A percentile compares a stretch with the other conserved stretches of the same genome.
These are phyloP conservation scores for Mesodorylaimus sp. DNA, from an alignment of 2,888 invertebrate species.

Conservation along the genomic window DNA sequence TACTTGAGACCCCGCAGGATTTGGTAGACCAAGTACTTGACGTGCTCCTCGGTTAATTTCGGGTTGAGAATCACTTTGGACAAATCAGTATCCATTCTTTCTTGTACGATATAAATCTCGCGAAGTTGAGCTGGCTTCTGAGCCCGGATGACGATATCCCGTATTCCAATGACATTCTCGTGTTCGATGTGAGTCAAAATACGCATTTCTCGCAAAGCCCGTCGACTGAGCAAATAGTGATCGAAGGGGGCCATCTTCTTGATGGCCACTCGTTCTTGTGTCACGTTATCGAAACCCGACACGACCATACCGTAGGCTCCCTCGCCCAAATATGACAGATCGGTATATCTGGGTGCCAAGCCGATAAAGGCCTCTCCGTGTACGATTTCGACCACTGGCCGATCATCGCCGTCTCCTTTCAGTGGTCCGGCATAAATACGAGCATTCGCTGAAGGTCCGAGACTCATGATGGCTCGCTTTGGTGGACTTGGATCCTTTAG, in stretches of 20 bases:
- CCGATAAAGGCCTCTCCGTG: too few species aligned
- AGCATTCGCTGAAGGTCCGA: too few species aligned
- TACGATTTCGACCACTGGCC: too few species aligned
- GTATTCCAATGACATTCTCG: constrained; percentile 3
- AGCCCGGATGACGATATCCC: constrained; percentile 1
- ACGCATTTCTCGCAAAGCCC: constrained; percentile 3
- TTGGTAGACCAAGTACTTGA: constrained; percentile 7
- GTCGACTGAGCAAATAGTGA: constrained; percentile 1
- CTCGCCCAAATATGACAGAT: constrained; percentile 1
- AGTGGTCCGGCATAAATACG: too few species aligned
- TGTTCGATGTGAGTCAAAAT: constrained; percentile 1
- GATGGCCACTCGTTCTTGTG: constrained; percentile 1
- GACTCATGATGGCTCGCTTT: too few species aligned
- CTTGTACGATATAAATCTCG: constrained; percentile 3
- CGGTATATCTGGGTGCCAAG: neutral
- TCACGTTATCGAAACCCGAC: neutral
- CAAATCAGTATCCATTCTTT: constrained; percentile 3
- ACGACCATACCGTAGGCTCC: constrained; percentile 5
- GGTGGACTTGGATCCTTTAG: too few species aligned
- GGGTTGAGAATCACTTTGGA: neutral
- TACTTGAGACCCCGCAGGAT: constrained; percentile 4
- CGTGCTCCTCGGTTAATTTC: neutral
- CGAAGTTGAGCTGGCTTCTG: neutral
- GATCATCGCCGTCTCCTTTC: too few species aligned
- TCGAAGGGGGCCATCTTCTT: constrained; percentile 2